Evolutionary conservation across 2,888 invertebrate genomes (phyloP), one percentile per base, ranked within the genome.

Genomic region (Polymixis lichenea): DNA sequence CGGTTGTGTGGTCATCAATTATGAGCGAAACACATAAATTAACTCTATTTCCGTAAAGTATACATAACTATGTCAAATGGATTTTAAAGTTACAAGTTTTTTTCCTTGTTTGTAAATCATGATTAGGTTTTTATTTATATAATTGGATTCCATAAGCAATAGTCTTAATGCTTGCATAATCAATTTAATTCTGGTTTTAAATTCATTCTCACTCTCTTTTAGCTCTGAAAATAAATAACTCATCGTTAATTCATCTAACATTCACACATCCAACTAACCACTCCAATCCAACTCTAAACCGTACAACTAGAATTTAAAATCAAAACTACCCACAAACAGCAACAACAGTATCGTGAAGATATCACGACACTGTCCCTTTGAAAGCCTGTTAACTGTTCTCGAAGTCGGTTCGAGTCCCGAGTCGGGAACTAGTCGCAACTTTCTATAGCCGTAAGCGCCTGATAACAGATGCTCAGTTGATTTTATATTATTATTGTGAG

Each of bases 401-500:
- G 65, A 75, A 75, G 84, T 82, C 74, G 72, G 70, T 82, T 71
- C 60, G 72, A 86, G 72, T 86, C 81, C 70, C 65, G 79, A 79
- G 55, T 77, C 79, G 53, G 38, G 71, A 82, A 80, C 82, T 77
- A 68, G 67, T 65, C 80, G 53, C 53, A 84, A 82, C 56, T 80
- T 82, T 71, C 80, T 70, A 56, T 46, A 28, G 32, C 51, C 53
- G 55, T 79, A 70, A 79, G 73, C 80, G 46, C 32, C 64, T 56
- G 81, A 81, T 82, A 82, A 80, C 75, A 72, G 70, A 64, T 56
- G 84, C 28, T 56, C 53, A 58, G 70, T 75, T 75, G 84, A 82
- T 82, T 84, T 84, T 56, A 80, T 82, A 68, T 80, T 65, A 84
- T 84, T 80, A 70, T 80, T 80, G 77, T 60, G 67, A 72, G 80